Evolutionary conservation across 1,140 invertebrate genomes (phyloP).

Genomic region (Thaumatotibia leucotreta): DNA sequence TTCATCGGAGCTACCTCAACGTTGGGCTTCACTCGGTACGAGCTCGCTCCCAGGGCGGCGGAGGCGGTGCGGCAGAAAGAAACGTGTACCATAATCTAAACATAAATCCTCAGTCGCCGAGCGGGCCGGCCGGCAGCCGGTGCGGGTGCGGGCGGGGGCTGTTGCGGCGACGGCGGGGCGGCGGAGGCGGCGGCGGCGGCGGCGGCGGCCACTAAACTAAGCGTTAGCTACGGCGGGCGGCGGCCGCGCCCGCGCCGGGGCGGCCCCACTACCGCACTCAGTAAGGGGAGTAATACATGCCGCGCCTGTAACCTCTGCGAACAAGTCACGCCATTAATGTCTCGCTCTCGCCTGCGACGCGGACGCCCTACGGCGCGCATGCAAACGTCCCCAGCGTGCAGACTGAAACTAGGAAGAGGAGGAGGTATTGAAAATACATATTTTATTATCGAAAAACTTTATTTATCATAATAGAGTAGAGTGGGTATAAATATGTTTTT

Average conservation of each 20-base stretch:
- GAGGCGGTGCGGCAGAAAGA: background rate
- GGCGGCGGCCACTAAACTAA: no score
- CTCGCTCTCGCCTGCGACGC: background rate
- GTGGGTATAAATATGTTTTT: constrained; percentile 28
- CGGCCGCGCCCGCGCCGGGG: constrained; percentile 15
- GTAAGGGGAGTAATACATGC: constrained; percentile 59
- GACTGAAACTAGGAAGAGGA: constrained; percentile 15
- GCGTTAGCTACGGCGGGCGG: no score
- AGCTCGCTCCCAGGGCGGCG: background rate
- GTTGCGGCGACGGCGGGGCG: constrained; percentile 22
- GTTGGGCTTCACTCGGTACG: background rate
- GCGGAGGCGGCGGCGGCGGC: constrained; percentile 21
- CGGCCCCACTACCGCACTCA: constrained; percentile 61
- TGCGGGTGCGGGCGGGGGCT: background rate
- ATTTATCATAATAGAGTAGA: constrained; percentile 25
- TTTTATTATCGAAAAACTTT: constrained; percentile 34
- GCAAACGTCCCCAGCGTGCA: constrained; percentile 10
- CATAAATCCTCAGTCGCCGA: background rate
- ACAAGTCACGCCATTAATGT: constrained; percentile 51
- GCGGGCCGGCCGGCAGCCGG: background rate
- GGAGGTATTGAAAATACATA: constrained; percentile 36
- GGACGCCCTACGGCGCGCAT: background rate
- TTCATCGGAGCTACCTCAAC: background rate
- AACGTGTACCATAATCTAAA: background rate
- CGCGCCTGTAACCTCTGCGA: constrained; percentile 62